Percentiles rank a stretch among this genome's conserved stretches.
Evolutionary conservation across 2,113 vertebrate species (phyloP).

Genomic region (Hydrochoerus hydrochaeris): DNA sequence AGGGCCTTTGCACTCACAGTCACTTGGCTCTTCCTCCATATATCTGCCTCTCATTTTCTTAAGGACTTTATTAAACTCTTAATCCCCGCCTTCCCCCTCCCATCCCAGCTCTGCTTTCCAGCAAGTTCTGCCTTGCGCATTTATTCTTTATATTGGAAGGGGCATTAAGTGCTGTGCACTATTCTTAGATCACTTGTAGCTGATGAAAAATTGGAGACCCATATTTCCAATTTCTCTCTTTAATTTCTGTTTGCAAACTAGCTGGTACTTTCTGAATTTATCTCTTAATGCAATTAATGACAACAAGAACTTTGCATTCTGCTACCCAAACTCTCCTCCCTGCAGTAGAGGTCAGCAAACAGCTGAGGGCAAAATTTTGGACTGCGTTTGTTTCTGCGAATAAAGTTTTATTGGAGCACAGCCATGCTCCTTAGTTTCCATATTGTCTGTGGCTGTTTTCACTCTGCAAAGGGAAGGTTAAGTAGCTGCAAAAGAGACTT

Average conservation of each 20-base stretch:
- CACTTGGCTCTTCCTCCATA: background rate
- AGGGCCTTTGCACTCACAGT: background rate
- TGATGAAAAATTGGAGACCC: background rate
- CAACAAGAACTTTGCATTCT: background rate
- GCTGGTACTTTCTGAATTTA: background rate
- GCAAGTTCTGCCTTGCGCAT: background rate
- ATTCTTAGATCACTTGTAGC: background rate
- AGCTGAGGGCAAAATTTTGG: background rate
- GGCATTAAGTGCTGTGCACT: too few species aligned
- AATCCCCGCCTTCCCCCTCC: background rate
- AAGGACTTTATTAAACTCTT: background rate
- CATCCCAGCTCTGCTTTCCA: background rate
- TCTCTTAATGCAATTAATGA: background rate
- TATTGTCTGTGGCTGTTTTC: background rate
- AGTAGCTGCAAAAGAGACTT: background rate
- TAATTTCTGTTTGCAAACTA: background rate
- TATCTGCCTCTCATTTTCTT: background rate
- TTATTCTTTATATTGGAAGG: background rate
- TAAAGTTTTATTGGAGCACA: constrained; percentile 36
- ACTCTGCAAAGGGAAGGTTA: background rate
- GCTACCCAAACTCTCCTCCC: background rate
- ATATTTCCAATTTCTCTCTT: background rate
- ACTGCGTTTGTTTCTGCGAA: constrained; percentile 1
- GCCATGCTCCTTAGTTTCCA: background rate
- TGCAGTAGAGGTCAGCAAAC: background rate